Evolutionary conservation across 2,888 invertebrate species (phyloP), one percentile per base, ranked within the genome.

Genomic region (Platycnemis pennipes): DNA sequence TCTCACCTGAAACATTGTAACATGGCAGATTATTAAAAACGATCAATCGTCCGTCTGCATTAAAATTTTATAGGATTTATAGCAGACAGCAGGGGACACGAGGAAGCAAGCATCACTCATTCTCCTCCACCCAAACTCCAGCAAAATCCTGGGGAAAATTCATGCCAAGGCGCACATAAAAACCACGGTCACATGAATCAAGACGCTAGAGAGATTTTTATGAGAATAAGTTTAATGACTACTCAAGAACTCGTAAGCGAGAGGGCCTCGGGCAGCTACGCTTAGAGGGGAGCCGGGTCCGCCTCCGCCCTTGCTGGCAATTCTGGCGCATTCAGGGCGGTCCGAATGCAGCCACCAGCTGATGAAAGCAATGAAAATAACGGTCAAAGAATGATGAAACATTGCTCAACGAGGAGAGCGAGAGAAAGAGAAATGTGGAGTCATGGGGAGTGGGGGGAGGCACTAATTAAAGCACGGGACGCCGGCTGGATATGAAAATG

Each of bases 391-490:
- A 37, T 77, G 37, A 77, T 77, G 77, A 77, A 77, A 77, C 63
- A 63, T 63, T 63, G 2, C 3, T 19, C 13, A 1, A 19, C 7
- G 53, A 19, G 19, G 53, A 53, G 53, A 53, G 7, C 16, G 53
- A 13, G 19, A 53, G 53, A 19, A 53, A 53, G 11, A 16, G 16
- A 3, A 53, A 53, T 13, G n/a, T n/a, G 49, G 49, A 49, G 4
- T 11, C 13, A 49, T 13, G 37, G 31, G 16, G 77, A 26, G n/a
- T 16, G 77, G 77, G 77, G 26, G 13, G 77, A 37, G 77, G 77
- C 77, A 77, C 37, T 77, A 77, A 77, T 77, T 77, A 77, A 77
- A 37, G 63, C 26, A 63, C 63, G 63, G 26, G n/a, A n/a, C 63
- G n/a, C 5, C 63, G 26, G 37, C 31, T 37, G 37, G 77, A 37